A percentile compares a stretch with the other conserved stretches of the same genome.
Conservation (phyloP, 2,888 invertebrate genomes). For the Beris morrisii region DNA sequence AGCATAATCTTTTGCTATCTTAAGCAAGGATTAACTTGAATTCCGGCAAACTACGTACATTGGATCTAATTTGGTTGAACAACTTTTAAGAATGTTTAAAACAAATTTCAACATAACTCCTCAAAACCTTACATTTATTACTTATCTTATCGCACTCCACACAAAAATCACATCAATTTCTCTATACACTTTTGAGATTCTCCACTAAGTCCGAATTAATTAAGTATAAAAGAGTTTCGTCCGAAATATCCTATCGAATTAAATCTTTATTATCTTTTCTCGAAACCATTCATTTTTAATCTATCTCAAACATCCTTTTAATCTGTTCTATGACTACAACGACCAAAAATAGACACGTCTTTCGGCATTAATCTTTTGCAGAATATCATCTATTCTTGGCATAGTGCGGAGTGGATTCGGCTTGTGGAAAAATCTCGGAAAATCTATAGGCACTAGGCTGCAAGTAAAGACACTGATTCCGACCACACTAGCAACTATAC, state of each 20-base stretch:
- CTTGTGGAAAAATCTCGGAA: slow-evolving; percentile 1
- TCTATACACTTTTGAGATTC: neutral
- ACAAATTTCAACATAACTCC: no score
- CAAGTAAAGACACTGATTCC: slow-evolving; percentile 1
- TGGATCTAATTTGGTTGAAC: no score
- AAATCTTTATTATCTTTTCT: slow-evolving; percentile 18
- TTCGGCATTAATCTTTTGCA: slow-evolving; percentile 20
- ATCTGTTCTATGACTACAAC: slow-evolving; percentile 8
- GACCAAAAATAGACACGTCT: slow-evolving; percentile 1
- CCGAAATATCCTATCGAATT: slow-evolving; percentile 8
- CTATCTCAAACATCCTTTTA: slow-evolving; percentile 6
- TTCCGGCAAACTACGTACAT: no score
- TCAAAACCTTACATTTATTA: no score
- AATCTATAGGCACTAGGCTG: neutral
- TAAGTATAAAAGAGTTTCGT: slow-evolving; percentile 9
- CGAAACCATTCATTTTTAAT: slow-evolving; percentile 14
- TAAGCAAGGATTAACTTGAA: no score
- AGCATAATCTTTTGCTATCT: no score
- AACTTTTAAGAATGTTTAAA: no score
- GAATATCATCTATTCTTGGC: slow-evolving; percentile 8
- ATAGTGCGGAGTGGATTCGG: neutral
- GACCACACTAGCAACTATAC: neutral
- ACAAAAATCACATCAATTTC: no score
- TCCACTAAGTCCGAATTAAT: slow-evolving; percentile 12
- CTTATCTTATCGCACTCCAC: no score